Evolutionary conservation across 1,140 invertebrate species (phyloP).

Genomic region (Drosophila willistoni): DNA sequence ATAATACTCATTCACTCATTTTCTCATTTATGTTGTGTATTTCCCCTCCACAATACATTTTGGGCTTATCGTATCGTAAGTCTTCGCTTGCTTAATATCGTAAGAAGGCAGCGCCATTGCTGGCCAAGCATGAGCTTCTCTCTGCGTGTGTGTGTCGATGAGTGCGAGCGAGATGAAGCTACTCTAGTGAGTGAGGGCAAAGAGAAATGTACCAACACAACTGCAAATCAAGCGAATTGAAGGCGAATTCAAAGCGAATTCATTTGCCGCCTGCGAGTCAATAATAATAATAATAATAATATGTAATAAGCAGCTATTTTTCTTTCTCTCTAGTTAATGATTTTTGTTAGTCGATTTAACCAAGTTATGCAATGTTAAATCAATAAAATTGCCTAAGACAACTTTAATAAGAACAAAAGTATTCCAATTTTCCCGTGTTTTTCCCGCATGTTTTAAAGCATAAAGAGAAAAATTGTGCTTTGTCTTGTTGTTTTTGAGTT

Average conservation of each 20-base stretch:
- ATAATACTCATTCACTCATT: conserved; percentile 11
- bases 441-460: conserved; percentile 11
- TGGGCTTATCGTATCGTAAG: conserved; percentile 68
- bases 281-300: conserved; percentile 20
- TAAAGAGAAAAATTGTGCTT: conserved; percentile 10
- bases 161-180: conserved; percentile 54
- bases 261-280: conserved; percentile 36
- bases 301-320: conserved; percentile 13
- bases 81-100: conserved; percentile 71
- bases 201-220: conserved; percentile 21
- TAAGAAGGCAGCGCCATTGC: conserved; percentile 77
- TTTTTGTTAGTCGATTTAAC: conserved; percentile 41
- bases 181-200: conserved; percentile 31
- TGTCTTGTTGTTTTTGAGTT: conserved; percentile 41
- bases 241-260: conserved; percentile 69
- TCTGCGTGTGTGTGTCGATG: neutral
- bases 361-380: conserved; percentile 72
- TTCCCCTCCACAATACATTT: conserved; percentile 49
- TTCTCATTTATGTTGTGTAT: conserved; percentile 32
- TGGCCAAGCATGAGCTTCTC: conserved; percentile 26
- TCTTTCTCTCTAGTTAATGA: conserved; percentile 55
- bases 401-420: conserved; percentile 20
- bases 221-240: conserved; percentile 25
- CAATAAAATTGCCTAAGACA: conserved; percentile 62
- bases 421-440: neutral